These are phyloP conservation scores for Ochropleura leucogaster DNA, from an alignment of 2,888 invertebrate species.

Conservation along the genomic window DNA sequence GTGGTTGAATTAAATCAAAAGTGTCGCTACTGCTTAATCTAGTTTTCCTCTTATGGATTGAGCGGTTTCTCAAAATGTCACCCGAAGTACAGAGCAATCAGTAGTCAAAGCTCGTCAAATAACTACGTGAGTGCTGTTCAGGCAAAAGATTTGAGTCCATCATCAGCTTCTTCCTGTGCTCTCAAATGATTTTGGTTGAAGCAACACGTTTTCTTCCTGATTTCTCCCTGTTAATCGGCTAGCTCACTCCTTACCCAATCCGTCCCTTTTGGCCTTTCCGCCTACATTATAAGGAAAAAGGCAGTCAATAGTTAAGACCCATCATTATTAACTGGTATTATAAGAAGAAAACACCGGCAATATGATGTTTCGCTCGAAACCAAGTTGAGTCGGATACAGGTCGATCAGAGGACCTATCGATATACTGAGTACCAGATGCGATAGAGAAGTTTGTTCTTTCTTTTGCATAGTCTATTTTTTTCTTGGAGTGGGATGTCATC, in stretches of 20 bases:
- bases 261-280: not conserved
- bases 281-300: not conserved
- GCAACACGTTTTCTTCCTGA: not conserved
- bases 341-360: not conserved
- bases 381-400: not conserved
- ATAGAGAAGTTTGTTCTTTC: not conserved
- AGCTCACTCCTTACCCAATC: not conserved
- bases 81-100: too few relatives aligned
- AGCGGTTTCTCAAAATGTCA: not conserved
- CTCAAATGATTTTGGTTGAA: not conserved
- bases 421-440: not conserved
- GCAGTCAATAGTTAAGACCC: not conserved
- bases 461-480: too few relatives aligned
- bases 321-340: not conserved
- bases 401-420: not conserved
- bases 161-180: not conserved
- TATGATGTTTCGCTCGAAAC: not conserved
- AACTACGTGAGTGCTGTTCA: not conserved
- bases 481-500: too few relatives aligned
- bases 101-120: not conserved
- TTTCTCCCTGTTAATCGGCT: not conserved
- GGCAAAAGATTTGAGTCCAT: too few relatives aligned
- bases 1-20: not conserved
- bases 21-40: not conserved
- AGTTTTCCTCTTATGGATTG: not conserved